These are phyloP conservation scores for Ormyrus rosae DNA, from an alignment of 2,888 invertebrate genomes.

Conservation along the genomic window DNA sequence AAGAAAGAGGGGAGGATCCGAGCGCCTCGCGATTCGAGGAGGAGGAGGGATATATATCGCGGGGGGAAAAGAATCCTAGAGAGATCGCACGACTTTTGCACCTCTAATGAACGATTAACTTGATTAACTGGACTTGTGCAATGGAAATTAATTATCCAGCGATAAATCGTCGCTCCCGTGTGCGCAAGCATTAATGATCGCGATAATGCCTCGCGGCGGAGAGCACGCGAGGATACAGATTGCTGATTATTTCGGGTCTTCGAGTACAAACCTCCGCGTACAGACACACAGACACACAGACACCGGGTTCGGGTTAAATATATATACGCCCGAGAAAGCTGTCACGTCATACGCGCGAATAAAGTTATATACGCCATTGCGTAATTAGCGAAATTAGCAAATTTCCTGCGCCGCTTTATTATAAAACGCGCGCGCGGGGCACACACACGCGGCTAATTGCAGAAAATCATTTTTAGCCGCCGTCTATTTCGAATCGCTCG, in stretches of 20 bases:
- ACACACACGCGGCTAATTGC: conserved; percentile 6
- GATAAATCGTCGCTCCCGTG: conserved; percentile 61
- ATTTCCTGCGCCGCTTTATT: conserved; percentile 2
- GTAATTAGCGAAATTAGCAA: conserved; percentile 42
- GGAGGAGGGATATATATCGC: too few species aligned
- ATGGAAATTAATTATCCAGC: conserved; percentile 68
- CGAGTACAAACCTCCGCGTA: neutral
- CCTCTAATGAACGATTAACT: conserved; percentile 61
- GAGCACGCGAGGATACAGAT: conserved; percentile 64
- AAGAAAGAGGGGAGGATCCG: too few species aligned
- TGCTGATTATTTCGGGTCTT: conserved; percentile 61
- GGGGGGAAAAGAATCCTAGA: neutral
- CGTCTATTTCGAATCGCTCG: too few species aligned
- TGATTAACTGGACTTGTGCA: conserved; percentile 64
- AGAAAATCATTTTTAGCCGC: too few species aligned
- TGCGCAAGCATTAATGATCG: conserved; percentile 62
- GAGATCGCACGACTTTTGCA: conserved; percentile 29
- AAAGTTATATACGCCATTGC: conserved; percentile 5
- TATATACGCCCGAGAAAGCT: too few species aligned
- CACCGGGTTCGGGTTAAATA: too few species aligned
- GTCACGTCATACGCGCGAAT: conserved; percentile 8
- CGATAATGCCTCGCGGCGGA: conserved; percentile 61
- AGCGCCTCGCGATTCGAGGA: too few species aligned
- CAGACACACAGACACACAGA: too few species aligned
- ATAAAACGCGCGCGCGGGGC: neutral